Evolutionary conservation across 2,888 invertebrate genomes (phyloP).

Genomic region (Drepanosiphum platanoidis): DNA sequence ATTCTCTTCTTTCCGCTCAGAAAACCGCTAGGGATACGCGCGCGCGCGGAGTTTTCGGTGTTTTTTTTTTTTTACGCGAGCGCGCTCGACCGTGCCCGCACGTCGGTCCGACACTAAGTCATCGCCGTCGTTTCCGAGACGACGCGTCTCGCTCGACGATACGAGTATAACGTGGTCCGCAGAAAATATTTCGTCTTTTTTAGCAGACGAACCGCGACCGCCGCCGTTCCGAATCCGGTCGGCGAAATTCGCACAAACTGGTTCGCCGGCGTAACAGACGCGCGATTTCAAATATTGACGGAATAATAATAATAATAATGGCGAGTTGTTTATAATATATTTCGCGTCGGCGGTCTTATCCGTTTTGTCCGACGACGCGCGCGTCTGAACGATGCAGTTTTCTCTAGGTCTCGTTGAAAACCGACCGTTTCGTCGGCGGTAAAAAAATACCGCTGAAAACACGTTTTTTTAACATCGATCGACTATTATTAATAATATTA

Average conservation of each 20-base stretch:
- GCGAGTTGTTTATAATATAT: not conserved
- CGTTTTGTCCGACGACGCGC: not conserved
- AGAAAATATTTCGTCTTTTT: not conserved
- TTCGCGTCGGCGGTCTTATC: too few species aligned
- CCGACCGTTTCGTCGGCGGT: not conserved
- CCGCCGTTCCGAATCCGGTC: conserved; percentile 15
- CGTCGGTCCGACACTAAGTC: conserved; percentile 21
- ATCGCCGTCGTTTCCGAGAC: not conserved
- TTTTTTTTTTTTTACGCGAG: too few species aligned
- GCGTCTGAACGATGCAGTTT: not conserved
- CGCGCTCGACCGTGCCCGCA: not conserved
- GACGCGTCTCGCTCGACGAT: not conserved
- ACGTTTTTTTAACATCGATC: not conserved
- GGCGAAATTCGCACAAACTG: conserved; percentile 40
- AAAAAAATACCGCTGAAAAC: not conserved
- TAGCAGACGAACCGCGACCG: not conserved
- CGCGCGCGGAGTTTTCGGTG: too few species aligned
- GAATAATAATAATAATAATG: conserved; percentile 41
- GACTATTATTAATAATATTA: conserved; percentile 21
- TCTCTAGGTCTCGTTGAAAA: too few species aligned
- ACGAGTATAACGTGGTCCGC: too few species aligned
- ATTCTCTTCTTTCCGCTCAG: not conserved
- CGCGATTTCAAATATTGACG: conserved; percentile 40
- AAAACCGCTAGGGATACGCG: not conserved
- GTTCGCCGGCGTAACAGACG: not conserved